phyloP scores from a whole-genome alignment of 2,797 vertebrate genomes.

The Notamacropus eugenii region DNA sequence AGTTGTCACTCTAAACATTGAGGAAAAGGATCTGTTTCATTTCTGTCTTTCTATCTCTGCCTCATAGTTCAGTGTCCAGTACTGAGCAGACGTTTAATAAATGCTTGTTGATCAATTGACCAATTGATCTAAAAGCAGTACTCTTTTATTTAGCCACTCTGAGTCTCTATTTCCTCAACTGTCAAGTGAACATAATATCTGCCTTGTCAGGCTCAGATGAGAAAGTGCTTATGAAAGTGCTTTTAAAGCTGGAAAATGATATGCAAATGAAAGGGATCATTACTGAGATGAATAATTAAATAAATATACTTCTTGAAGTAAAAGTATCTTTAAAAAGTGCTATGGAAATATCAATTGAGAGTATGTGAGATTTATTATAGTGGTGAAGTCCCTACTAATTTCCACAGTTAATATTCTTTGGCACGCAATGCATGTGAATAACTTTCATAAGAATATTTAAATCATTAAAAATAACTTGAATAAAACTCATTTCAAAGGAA shows the following conservation, averaged over 20 bases:
- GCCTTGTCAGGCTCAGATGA: background rate
- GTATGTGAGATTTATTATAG: background rate
- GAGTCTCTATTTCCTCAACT: background rate
- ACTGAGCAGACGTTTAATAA: background rate
- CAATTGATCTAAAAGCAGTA: background rate
- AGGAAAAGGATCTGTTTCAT: background rate
- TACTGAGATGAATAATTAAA: background rate
- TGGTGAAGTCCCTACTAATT: background rate
- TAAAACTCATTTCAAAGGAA: conserved; percentile 27
- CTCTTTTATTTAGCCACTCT: background rate
- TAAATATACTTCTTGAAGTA: background rate
- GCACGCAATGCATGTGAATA: conserved; percentile 34
- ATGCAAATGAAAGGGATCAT: background rate
- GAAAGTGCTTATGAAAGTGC: background rate
- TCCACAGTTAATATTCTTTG: background rate
- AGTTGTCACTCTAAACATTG: background rate
- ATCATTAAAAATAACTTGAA: conserved; percentile 27
- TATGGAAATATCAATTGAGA: background rate
- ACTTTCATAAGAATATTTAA: conserved; percentile 45
- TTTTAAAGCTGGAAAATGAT: background rate
- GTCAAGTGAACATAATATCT: background rate
- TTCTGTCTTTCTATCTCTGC: background rate
- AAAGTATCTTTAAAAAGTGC: background rate
- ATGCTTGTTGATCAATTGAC: background rate
- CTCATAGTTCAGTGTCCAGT: background rate